These are phyloP conservation scores for Atethmia centrago DNA, from an alignment of 2,888 invertebrate species.

Conservation along the genomic window DNA sequence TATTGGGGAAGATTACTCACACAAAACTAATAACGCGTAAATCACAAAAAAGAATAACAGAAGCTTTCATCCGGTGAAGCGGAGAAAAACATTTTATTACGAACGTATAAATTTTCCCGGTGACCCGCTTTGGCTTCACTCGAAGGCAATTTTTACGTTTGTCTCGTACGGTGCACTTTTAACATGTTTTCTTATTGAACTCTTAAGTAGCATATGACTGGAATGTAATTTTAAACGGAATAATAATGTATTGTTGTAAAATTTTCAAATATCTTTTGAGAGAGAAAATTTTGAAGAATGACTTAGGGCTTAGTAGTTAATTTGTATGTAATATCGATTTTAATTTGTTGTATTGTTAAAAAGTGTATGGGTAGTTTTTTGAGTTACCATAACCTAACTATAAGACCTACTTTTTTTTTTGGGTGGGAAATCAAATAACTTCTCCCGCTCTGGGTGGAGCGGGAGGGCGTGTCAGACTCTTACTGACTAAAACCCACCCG, in stretches of 20 bases:
- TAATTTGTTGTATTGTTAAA: too few relatives aligned
- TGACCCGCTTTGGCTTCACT: slow-evolving; percentile 41
- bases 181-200: slow-evolving; percentile 45
- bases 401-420: too few relatives aligned
- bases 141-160: slow-evolving; percentile 50
- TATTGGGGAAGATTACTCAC: slow-evolving; percentile 9
- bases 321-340: too few relatives aligned
- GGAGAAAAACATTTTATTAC: slow-evolving; percentile 51
- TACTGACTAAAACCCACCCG: too few relatives aligned
- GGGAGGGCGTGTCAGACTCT: too few relatives aligned
- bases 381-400: too few relatives aligned
- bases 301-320: not conserved
- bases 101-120: slow-evolving; percentile 44
- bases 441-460: too few relatives aligned
- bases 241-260: not conserved
- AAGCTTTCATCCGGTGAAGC: slow-evolving; percentile 9
- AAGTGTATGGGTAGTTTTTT: too few relatives aligned
- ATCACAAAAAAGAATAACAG: slow-evolving; percentile 29
- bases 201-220: slow-evolving; percentile 15
- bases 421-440: too few relatives aligned
- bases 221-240: slow-evolving; percentile 21
- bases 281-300: not conserved
- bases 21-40: slow-evolving; percentile 13
- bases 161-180: slow-evolving; percentile 45
- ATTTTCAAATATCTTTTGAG: not conserved